Evolutionary conservation across 2,797 vertebrate genomes (phyloP).

Genomic region (Neostethus bicornis): DNA sequence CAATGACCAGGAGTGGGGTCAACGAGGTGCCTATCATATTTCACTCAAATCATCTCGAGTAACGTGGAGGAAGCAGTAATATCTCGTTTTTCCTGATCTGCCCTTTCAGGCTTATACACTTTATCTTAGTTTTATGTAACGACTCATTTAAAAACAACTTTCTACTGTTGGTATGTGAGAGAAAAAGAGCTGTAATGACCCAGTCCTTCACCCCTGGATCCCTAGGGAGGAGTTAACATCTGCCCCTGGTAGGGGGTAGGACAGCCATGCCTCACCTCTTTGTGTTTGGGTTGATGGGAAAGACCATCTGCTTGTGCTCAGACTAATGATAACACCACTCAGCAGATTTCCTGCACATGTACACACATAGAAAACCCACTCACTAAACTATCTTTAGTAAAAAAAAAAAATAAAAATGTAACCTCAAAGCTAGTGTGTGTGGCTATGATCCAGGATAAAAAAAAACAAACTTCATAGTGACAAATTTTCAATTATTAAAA

Average conservation of each 20-base stretch:
- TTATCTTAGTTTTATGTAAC: conserved; percentile 1
- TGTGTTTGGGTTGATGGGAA: conserved; percentile 68
- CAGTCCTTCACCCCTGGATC: conserved; percentile 52
- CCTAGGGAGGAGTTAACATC: conserved; percentile 71
- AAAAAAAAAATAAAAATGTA: too few relatives aligned
- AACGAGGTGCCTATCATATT: conserved; percentile 11
- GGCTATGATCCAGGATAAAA: neutral
- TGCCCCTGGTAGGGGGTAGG: conserved; percentile 67
- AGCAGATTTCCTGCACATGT: conserved; percentile 47
- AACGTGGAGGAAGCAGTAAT: neutral
- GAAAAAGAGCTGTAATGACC: conserved; percentile 28
- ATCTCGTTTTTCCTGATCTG: neutral
- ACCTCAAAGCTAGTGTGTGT: neutral
- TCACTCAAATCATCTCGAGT: conserved; percentile 11
- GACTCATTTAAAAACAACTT: conserved; percentile 4
- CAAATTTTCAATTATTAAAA: conserved; percentile 13
- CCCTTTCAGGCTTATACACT: neutral
- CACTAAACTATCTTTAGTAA: neutral
- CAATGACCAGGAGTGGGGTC: conserved; percentile 19
- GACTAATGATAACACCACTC: conserved; percentile 48
- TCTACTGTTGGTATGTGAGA: conserved; percentile 9
- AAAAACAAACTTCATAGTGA: conserved; percentile 10
- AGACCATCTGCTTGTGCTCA: conserved; percentile 72
- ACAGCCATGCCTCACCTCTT: conserved; percentile 65
- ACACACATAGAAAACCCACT: conserved; percentile 6